Percentiles rank a stretch among this genome's conserved stretches.
phyloP scores from a whole-genome alignment of 1,140 invertebrate genomes.

The Araneus ventricosus region DNA sequence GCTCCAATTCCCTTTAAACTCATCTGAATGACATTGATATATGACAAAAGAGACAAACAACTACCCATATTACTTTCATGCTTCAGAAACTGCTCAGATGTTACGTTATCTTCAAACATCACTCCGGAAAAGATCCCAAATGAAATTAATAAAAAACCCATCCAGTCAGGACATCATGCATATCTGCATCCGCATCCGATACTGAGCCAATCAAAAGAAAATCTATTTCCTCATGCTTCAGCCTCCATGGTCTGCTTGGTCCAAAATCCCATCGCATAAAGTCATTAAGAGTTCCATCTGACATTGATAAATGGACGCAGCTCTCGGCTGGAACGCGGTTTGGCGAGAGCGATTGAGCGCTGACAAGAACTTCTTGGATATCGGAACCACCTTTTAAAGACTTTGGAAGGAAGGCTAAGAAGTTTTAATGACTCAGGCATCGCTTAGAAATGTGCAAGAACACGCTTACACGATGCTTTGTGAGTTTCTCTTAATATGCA shows the following conservation, averaged over 20 bases:
- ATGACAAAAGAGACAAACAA: background rate
- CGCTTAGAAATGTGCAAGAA: constrained; percentile 24
- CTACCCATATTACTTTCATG: background rate
- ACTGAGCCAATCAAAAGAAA: constrained; percentile 57
- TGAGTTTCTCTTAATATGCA: constrained; percentile 56
- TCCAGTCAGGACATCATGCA: background rate
- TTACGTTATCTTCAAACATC: background rate
- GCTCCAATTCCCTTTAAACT: background rate
- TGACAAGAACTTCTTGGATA: constrained; percentile 56
- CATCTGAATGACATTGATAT: background rate
- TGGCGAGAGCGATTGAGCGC: constrained; percentile 34
- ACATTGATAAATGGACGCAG: constrained; percentile 60
- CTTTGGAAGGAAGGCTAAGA: constrained; percentile 32
- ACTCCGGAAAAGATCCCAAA: background rate
- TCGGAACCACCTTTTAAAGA: constrained; percentile 57
- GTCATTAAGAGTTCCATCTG: constrained; percentile 64
- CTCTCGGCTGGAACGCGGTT: constrained; percentile 10
- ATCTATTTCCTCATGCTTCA: constrained; percentile 53
- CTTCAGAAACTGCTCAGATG: background rate
- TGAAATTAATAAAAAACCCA: constrained; percentile 20
- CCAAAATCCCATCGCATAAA: constrained; percentile 59
- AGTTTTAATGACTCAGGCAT: constrained; percentile 37
- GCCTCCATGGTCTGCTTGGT: background rate
- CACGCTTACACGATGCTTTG: constrained; percentile 29
- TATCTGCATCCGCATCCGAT: constrained; percentile 54